Evolutionary conservation across 2,113 vertebrate genomes (phyloP).

Genomic region (Leucosticte australis): DNA sequence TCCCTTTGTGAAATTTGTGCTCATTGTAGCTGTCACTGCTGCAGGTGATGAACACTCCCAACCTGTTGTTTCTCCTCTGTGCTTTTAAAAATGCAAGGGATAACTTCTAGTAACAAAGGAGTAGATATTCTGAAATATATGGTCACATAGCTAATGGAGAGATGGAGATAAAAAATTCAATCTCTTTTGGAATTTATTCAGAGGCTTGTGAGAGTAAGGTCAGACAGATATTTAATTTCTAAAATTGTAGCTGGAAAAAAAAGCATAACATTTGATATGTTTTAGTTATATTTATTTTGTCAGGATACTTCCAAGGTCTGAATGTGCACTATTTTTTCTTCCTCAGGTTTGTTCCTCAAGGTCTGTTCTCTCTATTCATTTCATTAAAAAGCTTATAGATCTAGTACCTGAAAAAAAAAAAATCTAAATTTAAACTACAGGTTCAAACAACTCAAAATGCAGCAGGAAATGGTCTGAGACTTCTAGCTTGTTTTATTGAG

Average conservation of each 20-base stretch:
- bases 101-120: not conserved
- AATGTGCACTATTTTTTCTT: not conserved
- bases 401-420: not conserved
- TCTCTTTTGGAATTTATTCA: not conserved
- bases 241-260: not conserved
- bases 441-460: not conserved
- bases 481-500: not conserved
- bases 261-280: not conserved
- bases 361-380: not conserved
- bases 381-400: not conserved
- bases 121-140: not conserved
- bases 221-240: not conserved
- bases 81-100: not conserved
- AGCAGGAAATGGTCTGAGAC: not conserved
- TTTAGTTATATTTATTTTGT: not conserved
- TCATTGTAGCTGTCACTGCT: slow-evolving; percentile 40
- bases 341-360: not conserved
- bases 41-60: slow-evolving; percentile 34
- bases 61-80: slow-evolving; percentile 29
- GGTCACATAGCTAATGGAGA: not conserved
- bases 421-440: not conserved
- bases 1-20: slow-evolving; percentile 49
- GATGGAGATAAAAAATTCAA: not conserved
- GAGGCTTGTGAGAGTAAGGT: not conserved
- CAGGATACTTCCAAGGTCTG: not conserved